phyloP scores from a whole-genome alignment of 2,113 vertebrate species.

The Amphiprion ocellaris region DNA sequence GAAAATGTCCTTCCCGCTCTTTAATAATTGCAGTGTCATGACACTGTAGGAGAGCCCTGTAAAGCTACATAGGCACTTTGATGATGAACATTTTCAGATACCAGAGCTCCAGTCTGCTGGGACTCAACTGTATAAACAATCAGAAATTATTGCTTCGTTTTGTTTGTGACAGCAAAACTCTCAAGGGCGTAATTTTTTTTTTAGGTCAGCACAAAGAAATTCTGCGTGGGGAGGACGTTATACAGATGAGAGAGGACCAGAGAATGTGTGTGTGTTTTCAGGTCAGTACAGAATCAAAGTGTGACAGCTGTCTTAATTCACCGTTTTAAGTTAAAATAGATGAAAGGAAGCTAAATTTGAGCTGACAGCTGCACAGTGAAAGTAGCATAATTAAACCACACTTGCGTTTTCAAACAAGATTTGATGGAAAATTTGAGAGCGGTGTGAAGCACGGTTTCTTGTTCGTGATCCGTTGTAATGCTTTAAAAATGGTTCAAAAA shows the following conservation, averaged over 20 bases:
- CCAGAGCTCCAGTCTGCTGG: slow-evolving; percentile 44
- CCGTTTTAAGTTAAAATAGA: slow-evolving; percentile 11
- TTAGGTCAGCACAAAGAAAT: slow-evolving; percentile 36
- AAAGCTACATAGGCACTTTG: slow-evolving; percentile 27
- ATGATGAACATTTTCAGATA: slow-evolving; percentile 49
- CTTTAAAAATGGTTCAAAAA: slow-evolving; percentile 2
- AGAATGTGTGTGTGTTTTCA: background rate
- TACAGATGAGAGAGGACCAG: background rate
- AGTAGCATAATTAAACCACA: background rate
- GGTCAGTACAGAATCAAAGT: slow-evolving; percentile 49
- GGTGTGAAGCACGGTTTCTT: background rate
- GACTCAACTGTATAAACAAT: slow-evolving; percentile 64
- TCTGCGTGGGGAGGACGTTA: slow-evolving; percentile 42
- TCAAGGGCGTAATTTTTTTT: slow-evolving; percentile 56
- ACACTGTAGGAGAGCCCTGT: slow-evolving; percentile 33
- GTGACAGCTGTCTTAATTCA: slow-evolving; percentile 41
- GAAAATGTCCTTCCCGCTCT: background rate
- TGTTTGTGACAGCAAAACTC: slow-evolving; percentile 64
- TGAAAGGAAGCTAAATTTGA: slow-evolving; percentile 43
- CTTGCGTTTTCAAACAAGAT: background rate
- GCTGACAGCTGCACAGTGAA: slow-evolving; percentile 13
- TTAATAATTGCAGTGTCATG: slow-evolving; percentile 15
- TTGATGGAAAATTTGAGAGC: background rate
- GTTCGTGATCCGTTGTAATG: background rate
- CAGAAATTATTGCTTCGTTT: slow-evolving; percentile 46